A percentile compares a stretch with the other conserved stretches of the same genome.
These are phyloP conservation scores for Entomyzon cyanotis DNA, from an alignment of 2,113 vertebrate genomes.

Conservation along the genomic window DNA sequence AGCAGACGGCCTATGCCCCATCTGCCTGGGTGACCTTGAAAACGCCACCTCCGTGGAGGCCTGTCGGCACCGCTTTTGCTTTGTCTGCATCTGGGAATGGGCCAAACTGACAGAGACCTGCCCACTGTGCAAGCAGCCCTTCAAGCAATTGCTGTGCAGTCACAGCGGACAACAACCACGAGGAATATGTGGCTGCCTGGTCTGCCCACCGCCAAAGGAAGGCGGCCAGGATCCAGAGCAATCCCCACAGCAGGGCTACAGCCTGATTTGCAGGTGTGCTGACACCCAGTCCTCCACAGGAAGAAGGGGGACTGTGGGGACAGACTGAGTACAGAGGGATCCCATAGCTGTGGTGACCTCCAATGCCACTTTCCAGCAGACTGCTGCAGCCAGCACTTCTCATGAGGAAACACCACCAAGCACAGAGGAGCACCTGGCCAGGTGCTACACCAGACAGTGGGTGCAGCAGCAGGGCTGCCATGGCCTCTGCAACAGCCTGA, in stretches of 20 bases:
- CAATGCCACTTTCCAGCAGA: rapidly evolving
- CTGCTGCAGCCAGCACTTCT: not conserved
- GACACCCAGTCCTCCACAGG: not conserved
- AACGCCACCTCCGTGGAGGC: not conserved
- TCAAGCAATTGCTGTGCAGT: rapidly evolving
- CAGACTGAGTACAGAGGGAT: not conserved
- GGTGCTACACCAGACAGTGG: not conserved
- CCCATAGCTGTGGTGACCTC: rapidly evolving
- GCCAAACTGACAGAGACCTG: not conserved
- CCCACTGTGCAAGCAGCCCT: not conserved
- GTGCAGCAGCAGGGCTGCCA: not conserved
- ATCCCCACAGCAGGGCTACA: rapidly evolving
- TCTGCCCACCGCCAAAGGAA: rapidly evolving
- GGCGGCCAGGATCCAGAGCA: not conserved
- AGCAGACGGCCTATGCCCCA: not conserved
- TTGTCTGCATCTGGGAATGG: not conserved
- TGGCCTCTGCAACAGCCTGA: not conserved
- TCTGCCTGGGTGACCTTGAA: not conserved
- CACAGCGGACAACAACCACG: rapidly evolving
- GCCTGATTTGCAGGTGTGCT: rapidly evolving
- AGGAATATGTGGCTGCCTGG: rapidly evolving
- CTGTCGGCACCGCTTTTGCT: not conserved
- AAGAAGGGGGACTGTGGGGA: not conserved
- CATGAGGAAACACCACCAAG: rapidly evolving
- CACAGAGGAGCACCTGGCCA: not conserved